Conservation (phyloP, 2,113 vertebrate species). For the Peromyscus californicus region DNA sequence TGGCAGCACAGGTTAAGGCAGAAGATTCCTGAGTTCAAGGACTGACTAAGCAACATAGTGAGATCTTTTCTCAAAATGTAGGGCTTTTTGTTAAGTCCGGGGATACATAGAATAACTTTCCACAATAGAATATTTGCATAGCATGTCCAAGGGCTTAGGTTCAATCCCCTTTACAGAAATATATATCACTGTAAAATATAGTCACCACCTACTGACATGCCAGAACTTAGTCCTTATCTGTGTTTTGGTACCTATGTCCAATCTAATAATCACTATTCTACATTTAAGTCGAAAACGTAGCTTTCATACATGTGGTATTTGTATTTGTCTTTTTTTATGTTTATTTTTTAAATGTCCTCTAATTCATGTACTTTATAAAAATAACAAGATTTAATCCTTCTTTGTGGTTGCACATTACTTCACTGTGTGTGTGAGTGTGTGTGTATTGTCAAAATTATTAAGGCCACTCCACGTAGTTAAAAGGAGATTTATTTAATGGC, state of each 20-base stretch:
- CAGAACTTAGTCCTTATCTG: not conserved
- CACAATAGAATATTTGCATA: not conserved
- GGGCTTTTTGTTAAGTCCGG: not conserved
- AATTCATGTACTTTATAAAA: not conserved
- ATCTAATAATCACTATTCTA: not conserved
- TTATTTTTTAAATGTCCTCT: not conserved
- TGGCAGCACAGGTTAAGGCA: not conserved
- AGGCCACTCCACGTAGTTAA: too few species aligned
- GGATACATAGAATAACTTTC: not conserved
- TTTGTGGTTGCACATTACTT: not conserved
- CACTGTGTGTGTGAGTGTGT: not conserved
- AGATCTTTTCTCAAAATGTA: not conserved
- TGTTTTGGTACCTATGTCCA: not conserved
- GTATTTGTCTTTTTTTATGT: not conserved
- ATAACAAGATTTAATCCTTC: not conserved
- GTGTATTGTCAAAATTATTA: too few species aligned
- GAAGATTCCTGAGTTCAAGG: not conserved
- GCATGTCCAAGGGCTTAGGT: not conserved
- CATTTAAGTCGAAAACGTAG: not conserved
- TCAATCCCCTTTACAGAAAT: not conserved
- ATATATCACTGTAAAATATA: not conserved
- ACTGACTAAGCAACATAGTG: not conserved
- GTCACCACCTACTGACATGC: not conserved
- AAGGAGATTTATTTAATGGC: too few species aligned
- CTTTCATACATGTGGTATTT: not conserved